Evolutionary conservation across 2,888 invertebrate genomes (phyloP), one percentile per base, ranked within the genome.

Genomic region (Pristionchus exspectatus): DNA sequence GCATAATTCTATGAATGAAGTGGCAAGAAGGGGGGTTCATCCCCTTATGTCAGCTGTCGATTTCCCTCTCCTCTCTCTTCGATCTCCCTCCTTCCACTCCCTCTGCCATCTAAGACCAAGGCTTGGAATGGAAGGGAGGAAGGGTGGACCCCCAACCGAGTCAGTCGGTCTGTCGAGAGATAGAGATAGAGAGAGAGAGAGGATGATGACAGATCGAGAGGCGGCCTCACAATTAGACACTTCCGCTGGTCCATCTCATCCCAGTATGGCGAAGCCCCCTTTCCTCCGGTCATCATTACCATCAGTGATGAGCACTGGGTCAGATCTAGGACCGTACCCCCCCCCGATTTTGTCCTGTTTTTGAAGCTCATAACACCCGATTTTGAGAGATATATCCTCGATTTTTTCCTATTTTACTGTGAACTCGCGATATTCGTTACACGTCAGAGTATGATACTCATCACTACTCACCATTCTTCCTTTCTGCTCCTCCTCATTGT

Each of bases 31-130:
- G 74, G 27, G 44, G 77, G 77, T 77, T 54, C 84, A 84, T 84
- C 84, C 84, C 59, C 59, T 59, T 84, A 59, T 84, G 84, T 84
- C 84, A 56, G 54, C 84, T 84, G 84, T 84, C 77, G 24, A 30
- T 27, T 50, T 54, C 14, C 30, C n/a, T 27, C 56, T n/a, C 56
- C 30, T 56, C 30, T 30, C 27, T 56, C 2, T 38, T 77, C 77
- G 21, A 44, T 77, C n/a, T 21, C 33, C 24, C n/a, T 77, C 77
- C 44, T 21, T 24, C 30, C 38, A 38, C 77, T 30, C 44, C 84
- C 44, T 44, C 84, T 84, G 27, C 83, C 56, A 56, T 83, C 83
- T 83, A 83, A 56, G 83, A 54, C 56, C n/a, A 27, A 16, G 54
- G 81, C 81, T n/a, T 81, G 81, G 72, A 72, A 30, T 72, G 72